Base-by-base conservation (phyloP, 2,888 invertebrate species). In the Ophioninae sp. region DNA sequence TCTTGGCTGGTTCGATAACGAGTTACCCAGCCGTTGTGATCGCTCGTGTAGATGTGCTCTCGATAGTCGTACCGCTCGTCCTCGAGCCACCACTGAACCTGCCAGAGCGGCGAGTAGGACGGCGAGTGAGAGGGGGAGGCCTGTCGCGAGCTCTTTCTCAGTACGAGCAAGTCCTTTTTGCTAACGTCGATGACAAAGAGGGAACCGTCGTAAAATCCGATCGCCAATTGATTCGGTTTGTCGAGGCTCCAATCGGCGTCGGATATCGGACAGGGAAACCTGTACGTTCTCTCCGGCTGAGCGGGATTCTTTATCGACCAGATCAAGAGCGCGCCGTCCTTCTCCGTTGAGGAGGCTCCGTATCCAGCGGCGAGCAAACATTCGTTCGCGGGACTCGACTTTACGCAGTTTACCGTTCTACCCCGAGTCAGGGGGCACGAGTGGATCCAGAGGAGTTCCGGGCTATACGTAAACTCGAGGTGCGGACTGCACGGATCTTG, bases 241-340 rank as follows among this genome's bases (percentile, higher is more conserved):
- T 92, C 93, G 0, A 93, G 93, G 0, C 97, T 96, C 93, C 97
- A 97, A 63, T 95, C 94, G 0, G 97, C 92, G 0, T 95, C 94
- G 0, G 96, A 96, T 0, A 97, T 94, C 0, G 96, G 95, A 68
- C 94, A 93, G 0, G 93, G 90, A 88, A 96, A 97, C 5, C 92
- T 88, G 88, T 96, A 97, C 7, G 94, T 90, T 83, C 96, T 94
- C 91, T 97, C 97, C 0, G 97, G 97, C 89, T 96, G 95, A 17
- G 95, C 94, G 0, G 97, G 97, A 91, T 97, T 97, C 92, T 97
- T 94, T 1, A 91, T 89, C 58, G 95, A 96, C 97, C 97, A 97
- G 80, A 97, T 92, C 87, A 96, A 94, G 0, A 97, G 94, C 58
- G 95, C 89, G 0, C 97, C 97, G 0, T 92, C 91, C n/a, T 93